Evolutionary conservation across 1,140 invertebrate genomes (phyloP).

Genomic region (Anastatus disparis): DNA sequence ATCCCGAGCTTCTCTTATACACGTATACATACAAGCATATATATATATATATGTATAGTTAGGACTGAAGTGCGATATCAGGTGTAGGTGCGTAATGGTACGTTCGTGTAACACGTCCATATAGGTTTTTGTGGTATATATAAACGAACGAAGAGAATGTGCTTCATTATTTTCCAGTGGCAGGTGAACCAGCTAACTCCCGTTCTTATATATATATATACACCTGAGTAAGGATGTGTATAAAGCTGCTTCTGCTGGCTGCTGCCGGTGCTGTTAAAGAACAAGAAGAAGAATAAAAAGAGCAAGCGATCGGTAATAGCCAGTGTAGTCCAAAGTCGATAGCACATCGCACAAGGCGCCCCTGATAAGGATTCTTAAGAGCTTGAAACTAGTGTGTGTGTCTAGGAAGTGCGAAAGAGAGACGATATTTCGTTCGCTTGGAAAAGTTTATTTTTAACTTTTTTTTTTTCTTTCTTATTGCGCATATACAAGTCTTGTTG

Average conservation of each 20-base stretch:
- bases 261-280: not conserved
- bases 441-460: no score
- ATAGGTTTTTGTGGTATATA: no score
- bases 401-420: slow-evolving; percentile 10
- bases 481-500: no score
- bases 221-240: slow-evolving; percentile 9
- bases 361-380: slow-evolving; percentile 30
- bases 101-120: slow-evolving; percentile 39
- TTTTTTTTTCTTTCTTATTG: not conserved
- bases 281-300: not conserved
- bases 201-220: slow-evolving; percentile 9
- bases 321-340: no score
- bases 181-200: slow-evolving; percentile 27
- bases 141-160: slow-evolving; percentile 29
- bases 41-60: not conserved
- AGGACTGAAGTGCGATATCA: slow-evolving; percentile 22
- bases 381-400: no score
- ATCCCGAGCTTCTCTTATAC: not conserved
- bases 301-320: slow-evolving; percentile 21
- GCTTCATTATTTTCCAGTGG: slow-evolving; percentile 39
- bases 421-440: slow-evolving; percentile 24
- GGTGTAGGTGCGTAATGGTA: slow-evolving; percentile 40
- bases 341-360: slow-evolving; percentile 17
- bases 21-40: not conserved
- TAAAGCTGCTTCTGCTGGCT: slow-evolving; percentile 14